phyloP scores from a whole-genome alignment of 2,888 invertebrate genomes.

The Amphiduros pacificus region DNA sequence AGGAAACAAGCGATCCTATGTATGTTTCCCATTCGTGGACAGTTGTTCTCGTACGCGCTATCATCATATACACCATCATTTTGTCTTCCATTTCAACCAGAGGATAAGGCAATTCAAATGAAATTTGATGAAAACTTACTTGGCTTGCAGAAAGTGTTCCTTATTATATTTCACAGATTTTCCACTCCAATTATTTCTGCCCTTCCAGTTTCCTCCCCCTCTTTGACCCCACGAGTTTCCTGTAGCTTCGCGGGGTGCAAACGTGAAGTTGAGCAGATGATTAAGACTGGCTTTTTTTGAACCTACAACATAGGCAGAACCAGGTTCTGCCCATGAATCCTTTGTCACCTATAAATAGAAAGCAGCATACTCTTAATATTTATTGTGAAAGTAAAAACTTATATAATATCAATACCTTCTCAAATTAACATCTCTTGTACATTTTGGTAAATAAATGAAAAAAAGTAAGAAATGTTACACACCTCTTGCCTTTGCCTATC shows the following conservation, averaged over 20 bases:
- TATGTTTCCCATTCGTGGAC: too few relatives aligned
- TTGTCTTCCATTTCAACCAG: too few relatives aligned
- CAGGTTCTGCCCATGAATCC: slow-evolving; percentile 66
- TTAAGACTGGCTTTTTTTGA: slow-evolving; percentile 80
- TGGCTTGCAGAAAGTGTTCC: slow-evolving; percentile 91
- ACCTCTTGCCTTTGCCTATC: slow-evolving; percentile 66
- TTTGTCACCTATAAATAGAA: slow-evolving; percentile 17
- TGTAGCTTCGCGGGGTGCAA: slow-evolving; percentile 67
- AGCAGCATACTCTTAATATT: background rate
- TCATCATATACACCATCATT: too few relatives aligned
- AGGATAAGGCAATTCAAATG: background rate
- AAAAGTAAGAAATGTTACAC: slow-evolving; percentile 3
- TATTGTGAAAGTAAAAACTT: too few relatives aligned
- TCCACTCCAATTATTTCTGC: slow-evolving; percentile 29
- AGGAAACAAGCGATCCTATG: too few relatives aligned
- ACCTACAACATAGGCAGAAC: slow-evolving; percentile 80
- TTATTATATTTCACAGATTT: slow-evolving; percentile 74
- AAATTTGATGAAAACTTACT: slow-evolving; percentile 66
- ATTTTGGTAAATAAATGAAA: background rate
- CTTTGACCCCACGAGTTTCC: slow-evolving; percentile 23
- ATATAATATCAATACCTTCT: too few relatives aligned
- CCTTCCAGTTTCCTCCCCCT: slow-evolving; percentile 28
- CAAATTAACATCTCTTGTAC: too few relatives aligned
- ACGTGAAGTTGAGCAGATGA: slow-evolving; percentile 91
- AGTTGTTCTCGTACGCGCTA: too few relatives aligned